A percentile compares a stretch with the other conserved stretches of the same genome.
phyloP scores from a whole-genome alignment of 2,113 vertebrate genomes.

The Tetrao urogallus region DNA sequence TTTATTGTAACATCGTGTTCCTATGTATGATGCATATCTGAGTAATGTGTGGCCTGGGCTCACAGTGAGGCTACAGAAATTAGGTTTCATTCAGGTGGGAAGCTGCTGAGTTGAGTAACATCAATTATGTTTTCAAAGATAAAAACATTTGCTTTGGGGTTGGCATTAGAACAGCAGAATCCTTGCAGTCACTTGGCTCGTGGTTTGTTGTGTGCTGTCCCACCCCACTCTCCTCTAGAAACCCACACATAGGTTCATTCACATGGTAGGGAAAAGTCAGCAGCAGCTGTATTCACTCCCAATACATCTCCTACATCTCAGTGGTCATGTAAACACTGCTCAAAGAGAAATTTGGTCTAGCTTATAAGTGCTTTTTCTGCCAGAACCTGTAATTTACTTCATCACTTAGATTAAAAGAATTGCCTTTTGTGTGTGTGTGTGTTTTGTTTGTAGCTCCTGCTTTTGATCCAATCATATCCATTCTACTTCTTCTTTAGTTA shows the following conservation, averaged over 20 bases:
- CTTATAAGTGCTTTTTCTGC: background rate
- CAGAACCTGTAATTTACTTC: slow-evolving; percentile 2
- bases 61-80: background rate
- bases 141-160: background rate
- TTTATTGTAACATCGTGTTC: background rate
- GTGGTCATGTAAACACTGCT: background rate
- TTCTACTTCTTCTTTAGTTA: background rate
- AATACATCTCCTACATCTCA: slow-evolving; percentile 1
- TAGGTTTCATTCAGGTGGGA: background rate
- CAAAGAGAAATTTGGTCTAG: background rate
- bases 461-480: background rate
- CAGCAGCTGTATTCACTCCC: background rate
- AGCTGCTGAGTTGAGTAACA: background rate
- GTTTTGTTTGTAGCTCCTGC: background rate
- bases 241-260: background rate
- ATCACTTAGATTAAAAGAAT: background rate
- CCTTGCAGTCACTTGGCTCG: background rate
- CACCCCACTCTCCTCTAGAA: background rate
- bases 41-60: background rate
- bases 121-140: background rate
- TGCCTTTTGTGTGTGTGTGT: background rate
- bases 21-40: background rate
- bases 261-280: background rate
- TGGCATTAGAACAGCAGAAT: background rate
- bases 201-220: background rate